Evolutionary conservation across 2,797 vertebrate species (phyloP), one percentile per base, ranked within the genome.

Genomic region (Etheostoma nigrum): DNA sequence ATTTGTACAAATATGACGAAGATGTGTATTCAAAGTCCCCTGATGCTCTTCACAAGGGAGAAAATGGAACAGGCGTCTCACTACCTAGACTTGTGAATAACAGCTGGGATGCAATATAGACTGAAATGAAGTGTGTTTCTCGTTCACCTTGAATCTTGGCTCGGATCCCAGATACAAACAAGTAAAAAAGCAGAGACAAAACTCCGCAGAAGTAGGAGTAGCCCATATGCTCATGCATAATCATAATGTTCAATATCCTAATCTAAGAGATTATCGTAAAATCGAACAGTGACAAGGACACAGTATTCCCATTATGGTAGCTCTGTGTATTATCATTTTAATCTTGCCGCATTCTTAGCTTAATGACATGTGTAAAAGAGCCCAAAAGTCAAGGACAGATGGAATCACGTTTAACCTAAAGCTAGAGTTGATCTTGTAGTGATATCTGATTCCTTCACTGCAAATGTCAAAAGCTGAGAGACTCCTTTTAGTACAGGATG

Each of bases 181-280:
- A 76, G 79, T 73, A 62, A 81, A 90, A 89, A 72, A 36, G 27
- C 44, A 61, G 72, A 79, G 60, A 79, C 67, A 73, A 84, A 92
- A 87, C 82, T 89, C 51, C 1, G 52, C 61, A 79, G 2, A 74
- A 76, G 63, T 70, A 74, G 68, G 80, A 77, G 67, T 72, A 67
- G 76, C 71, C 88, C 93, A 93, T 94, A 93, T 93, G 92, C 90
- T 92, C 86, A 91, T 93, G 89, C 88, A 94, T 94, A 93, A 93
- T 90, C 88, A 92, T 89, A 92, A 92, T 82, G 76, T 85, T 89
- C 86, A 92, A 93, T 89, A 89, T 88, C 85, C 85, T 94, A 93
- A 94, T 94, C 87, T 91, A 83, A 87, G 85, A 92, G 90, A 93
- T 93, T 92, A 93, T 93, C 84, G 74, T 89, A 75, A 91, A 91